Evolutionary conservation across 2,113 vertebrate species (phyloP).

Genomic region (Thermophis baileyi): DNA sequence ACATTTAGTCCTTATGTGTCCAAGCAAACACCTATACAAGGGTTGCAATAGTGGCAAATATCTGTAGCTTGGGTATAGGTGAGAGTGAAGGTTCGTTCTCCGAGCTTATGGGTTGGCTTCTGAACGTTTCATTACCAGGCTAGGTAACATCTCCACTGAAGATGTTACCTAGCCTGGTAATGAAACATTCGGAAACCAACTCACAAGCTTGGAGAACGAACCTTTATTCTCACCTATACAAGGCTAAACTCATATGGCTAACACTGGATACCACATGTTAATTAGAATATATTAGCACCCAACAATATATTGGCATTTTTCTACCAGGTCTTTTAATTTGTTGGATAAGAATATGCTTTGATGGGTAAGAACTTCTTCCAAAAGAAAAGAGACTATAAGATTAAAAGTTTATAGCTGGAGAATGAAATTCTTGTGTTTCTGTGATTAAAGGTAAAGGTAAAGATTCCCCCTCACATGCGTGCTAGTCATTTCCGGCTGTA

Average conservation of each 20-base stretch:
- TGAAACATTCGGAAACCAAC: no score
- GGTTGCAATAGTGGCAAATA: no score
- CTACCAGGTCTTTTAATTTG: not conserved
- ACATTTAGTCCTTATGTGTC: not conserved
- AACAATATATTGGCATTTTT: not conserved
- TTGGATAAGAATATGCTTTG: not conserved
- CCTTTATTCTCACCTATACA: not conserved
- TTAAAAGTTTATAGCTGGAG: not conserved
- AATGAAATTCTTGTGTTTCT: not conserved
- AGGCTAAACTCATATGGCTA: not conserved
- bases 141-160: no score
- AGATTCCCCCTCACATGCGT: no score
- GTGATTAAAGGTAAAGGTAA: no score
- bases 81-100: no score
- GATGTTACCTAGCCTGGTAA: no score
- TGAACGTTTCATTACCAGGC: no score
- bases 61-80: no score
- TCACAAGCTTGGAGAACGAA: no score
- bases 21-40: not conserved
- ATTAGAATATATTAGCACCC: not conserved
- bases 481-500: no score
- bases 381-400: not conserved
- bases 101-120: no score
- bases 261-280: not conserved
- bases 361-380: not conserved